phyloP scores from a whole-genome alignment of 1,140 invertebrate genomes.

The Calephelis nemesis region DNA sequence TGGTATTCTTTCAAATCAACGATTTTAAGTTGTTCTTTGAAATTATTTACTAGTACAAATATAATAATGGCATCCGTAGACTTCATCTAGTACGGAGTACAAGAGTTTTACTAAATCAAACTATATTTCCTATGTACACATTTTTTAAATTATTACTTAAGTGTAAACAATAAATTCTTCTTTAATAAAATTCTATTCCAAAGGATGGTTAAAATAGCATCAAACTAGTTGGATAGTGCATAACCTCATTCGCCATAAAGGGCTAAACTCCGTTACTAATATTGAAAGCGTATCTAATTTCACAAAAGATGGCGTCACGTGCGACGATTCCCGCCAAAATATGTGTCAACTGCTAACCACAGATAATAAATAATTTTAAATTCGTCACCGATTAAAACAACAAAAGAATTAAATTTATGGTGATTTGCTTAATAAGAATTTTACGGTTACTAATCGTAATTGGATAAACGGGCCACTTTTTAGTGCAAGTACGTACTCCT shows the following conservation, averaged over 20 bases:
- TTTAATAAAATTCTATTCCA: not conserved
- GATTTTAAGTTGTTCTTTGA: too few relatives aligned
- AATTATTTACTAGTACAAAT: too few relatives aligned
- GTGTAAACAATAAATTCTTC: not conserved
- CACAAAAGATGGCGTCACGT: slow-evolving; percentile 60
- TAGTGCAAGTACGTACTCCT: too few relatives aligned
- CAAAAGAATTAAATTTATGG: not conserved
- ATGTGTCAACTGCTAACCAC: slow-evolving; percentile 53
- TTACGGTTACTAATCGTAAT: too few relatives aligned
- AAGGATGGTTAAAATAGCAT: too few relatives aligned
- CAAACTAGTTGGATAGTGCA: not conserved
- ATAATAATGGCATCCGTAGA: too few relatives aligned
- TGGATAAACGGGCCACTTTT: too few relatives aligned
- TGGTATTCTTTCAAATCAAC: too few relatives aligned
- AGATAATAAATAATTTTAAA: slow-evolving; percentile 40
- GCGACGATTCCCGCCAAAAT: slow-evolving; percentile 49
- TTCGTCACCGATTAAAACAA: not conserved
- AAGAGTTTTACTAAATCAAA: too few relatives aligned
- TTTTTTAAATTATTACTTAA: too few relatives aligned
- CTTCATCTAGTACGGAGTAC: too few relatives aligned
- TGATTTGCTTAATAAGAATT: not conserved
- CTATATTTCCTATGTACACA: too few relatives aligned
- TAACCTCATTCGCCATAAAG: not conserved
- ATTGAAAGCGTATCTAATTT: slow-evolving; percentile 46
- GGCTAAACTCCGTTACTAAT: slow-evolving; percentile 46